A percentile compares a stretch with the other conserved stretches of the same genome.
phyloP scores from a whole-genome alignment of 2,113 vertebrate genomes.

The Cyphomyrus discorhynchus region DNA sequence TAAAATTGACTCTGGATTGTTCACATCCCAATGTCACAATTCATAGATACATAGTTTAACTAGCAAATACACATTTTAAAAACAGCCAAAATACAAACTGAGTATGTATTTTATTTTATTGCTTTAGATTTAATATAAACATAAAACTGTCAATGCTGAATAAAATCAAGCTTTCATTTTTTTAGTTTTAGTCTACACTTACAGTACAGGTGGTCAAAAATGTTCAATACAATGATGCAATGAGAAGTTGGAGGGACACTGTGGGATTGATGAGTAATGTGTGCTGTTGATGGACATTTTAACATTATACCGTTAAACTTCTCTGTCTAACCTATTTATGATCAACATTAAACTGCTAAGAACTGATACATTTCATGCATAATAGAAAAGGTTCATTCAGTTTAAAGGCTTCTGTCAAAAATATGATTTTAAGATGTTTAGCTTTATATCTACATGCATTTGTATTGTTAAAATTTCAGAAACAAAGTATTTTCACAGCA shows the following conservation, averaged over 20 bases:
- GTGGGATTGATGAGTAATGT: not conserved
- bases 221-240: not conserved
- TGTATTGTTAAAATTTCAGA: not conserved
- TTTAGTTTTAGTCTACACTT: not conserved
- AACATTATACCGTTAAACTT: not conserved
- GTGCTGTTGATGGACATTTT: not conserved
- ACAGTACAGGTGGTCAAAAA: not conserved
- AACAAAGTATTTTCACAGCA: not conserved
- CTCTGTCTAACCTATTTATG: not conserved
- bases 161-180: not conserved
- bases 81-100: not conserved
- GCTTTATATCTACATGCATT: not conserved
- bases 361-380: not conserved
- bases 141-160: not conserved
- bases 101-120: not conserved
- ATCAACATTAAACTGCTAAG: not conserved
- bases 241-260: not conserved
- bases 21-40: conserved; percentile 36
- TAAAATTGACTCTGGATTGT: not conserved
- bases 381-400: not conserved
- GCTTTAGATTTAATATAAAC: not conserved
- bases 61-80: not conserved
- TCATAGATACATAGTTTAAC: conserved; percentile 28
- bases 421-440: not conserved
- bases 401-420: not conserved